Evolutionary conservation across 2,797 vertebrate genomes (phyloP).

Genomic region (Pangasius macronema): DNA sequence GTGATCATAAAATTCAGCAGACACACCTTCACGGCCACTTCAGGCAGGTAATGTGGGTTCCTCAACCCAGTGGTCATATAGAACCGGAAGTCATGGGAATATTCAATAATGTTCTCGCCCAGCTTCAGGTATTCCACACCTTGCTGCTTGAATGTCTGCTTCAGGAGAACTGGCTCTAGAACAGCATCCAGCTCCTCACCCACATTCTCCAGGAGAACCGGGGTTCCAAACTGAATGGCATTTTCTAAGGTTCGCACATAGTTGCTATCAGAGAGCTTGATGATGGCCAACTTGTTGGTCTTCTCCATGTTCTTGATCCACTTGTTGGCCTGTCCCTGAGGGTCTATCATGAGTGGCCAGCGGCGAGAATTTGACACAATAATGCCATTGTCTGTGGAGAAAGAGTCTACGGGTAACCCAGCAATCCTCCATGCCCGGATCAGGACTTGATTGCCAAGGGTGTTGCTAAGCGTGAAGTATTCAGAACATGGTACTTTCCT

Average conservation of each 20-base stretch:
- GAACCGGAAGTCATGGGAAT: constrained; percentile 85
- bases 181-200: constrained; percentile 91
- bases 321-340: constrained; percentile 94
- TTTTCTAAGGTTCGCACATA: constrained; percentile 87
- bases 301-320: constrained; percentile 97
- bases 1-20: constrained; percentile 97
- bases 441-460: constrained; percentile 85
- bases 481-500: constrained; percentile 83
- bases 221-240: constrained; percentile 87
- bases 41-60: constrained; percentile 95
- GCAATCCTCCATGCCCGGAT: constrained; percentile 90
- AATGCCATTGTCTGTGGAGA: constrained; percentile 91
- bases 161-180: constrained; percentile 87
- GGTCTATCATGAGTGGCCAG: constrained; percentile 94
- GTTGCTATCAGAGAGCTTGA: constrained; percentile 85
- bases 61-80: constrained; percentile 92
- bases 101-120: constrained; percentile 92
- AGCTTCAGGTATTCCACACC: constrained; percentile 91
- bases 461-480: constrained; percentile 85
- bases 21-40: constrained; percentile 92
- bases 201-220: constrained; percentile 87
- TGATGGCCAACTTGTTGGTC: constrained; percentile 81
- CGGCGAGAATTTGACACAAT: constrained; percentile 90
- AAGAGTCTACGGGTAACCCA: constrained; percentile 88
- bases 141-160: constrained; percentile 91